Conservation (phyloP, 1,140 invertebrate genomes). For the Pinna nobilis region DNA sequence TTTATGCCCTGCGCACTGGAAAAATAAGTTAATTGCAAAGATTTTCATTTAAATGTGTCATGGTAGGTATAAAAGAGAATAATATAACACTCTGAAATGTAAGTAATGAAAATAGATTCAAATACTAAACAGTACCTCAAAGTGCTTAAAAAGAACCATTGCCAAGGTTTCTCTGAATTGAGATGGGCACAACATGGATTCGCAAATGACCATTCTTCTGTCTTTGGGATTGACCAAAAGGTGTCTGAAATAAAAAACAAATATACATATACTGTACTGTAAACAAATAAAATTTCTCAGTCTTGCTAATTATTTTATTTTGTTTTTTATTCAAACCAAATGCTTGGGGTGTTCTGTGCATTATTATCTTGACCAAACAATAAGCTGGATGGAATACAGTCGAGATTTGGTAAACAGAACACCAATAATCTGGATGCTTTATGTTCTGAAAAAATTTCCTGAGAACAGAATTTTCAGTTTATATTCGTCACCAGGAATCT, state of each 20-base stretch:
- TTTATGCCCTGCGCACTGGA: no score
- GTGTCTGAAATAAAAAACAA: conserved; percentile 79
- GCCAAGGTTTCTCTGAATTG: conserved; percentile 89
- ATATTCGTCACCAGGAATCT: no score
- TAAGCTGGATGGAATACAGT: no score
- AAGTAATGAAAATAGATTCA: no score
- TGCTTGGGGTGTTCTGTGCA: no score
- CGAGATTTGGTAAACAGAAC: no score
- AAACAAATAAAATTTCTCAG: neutral
- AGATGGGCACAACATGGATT: conserved; percentile 89
- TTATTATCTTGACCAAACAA: no score
- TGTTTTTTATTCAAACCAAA: neutral
- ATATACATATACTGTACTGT: conserved; percentile 5
- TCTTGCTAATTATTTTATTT: neutral
- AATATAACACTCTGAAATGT: no score
- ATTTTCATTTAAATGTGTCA: neutral
- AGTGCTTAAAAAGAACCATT: conserved; percentile 93
- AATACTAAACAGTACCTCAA: conserved; percentile 91
- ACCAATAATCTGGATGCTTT: no score
- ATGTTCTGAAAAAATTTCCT: no score
- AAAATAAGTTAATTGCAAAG: neutral
- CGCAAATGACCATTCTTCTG: conserved; percentile 90
- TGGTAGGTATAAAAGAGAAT: neutral
- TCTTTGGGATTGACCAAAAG: conserved; percentile 95
- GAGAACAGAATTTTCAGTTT: no score